Conservation (phyloP, 2,888 invertebrate species). For the Linyphia triangularis region DNA sequence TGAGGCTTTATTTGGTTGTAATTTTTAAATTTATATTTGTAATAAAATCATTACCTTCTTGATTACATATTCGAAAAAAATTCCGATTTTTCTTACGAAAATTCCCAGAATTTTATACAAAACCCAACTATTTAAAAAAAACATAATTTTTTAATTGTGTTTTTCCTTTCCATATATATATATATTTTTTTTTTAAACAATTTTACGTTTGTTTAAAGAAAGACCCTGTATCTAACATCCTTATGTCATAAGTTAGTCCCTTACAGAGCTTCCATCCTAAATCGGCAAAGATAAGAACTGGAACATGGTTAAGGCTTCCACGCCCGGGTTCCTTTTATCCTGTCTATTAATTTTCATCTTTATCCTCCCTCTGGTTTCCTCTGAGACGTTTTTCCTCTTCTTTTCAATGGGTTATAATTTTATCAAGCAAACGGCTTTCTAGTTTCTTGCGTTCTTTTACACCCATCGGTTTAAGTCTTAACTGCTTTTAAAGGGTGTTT, state of each 20-base stretch:
- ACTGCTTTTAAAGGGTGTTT: background rate
- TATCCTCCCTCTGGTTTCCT: constrained; percentile 15
- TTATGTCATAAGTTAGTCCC: background rate
- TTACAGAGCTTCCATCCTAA: constrained; percentile 40
- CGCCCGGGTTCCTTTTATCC: background rate
- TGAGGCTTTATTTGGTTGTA: too few species aligned
- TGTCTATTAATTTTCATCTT: constrained; percentile 51
- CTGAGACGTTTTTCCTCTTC: constrained; percentile 10
- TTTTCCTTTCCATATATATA: too few species aligned
- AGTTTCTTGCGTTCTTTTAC: background rate
- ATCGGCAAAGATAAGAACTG: constrained; percentile 45
- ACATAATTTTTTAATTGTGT: too few species aligned
- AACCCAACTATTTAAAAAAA: too few species aligned
- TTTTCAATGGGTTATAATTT: constrained; percentile 68
- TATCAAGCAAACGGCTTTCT: constrained; percentile 56
- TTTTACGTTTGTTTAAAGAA: too few species aligned
- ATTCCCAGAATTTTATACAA: too few species aligned
- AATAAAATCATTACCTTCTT: too few species aligned
- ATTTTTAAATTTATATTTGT: too few species aligned
- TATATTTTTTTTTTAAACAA: too few species aligned
- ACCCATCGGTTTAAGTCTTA: background rate
- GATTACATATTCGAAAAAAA: too few species aligned
- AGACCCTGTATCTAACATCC: too few species aligned
- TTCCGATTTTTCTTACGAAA: too few species aligned
- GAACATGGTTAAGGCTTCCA: constrained; percentile 51